phyloP scores from a whole-genome alignment of 2,888 invertebrate species.

The Therioaphis trifolii region DNA sequence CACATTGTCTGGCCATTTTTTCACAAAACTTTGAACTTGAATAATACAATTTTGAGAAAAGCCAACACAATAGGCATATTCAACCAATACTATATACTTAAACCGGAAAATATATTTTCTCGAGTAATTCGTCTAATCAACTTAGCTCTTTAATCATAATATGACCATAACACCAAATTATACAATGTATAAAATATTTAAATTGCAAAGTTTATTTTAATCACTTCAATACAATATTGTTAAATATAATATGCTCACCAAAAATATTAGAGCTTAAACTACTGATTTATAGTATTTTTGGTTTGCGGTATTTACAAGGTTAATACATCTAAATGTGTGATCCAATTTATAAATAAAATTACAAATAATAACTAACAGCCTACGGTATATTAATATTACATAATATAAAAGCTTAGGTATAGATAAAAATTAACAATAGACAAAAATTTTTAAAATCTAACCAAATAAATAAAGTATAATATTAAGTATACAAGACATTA shows the following conservation, averaged over 20 bases:
- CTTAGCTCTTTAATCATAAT: not conserved
- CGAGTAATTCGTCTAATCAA: too few species aligned
- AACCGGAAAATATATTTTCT: too few species aligned
- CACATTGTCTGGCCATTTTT: too few species aligned
- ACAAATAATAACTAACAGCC: slow-evolving; percentile 20
- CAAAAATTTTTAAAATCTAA: slow-evolving; percentile 33
- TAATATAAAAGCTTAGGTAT: slow-evolving; percentile 50
- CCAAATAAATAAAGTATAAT: slow-evolving; percentile 14
- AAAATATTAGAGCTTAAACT: too few species aligned
- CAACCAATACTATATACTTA: too few species aligned
- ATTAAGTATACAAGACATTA: slow-evolving; percentile 11
- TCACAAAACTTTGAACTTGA: too few species aligned
- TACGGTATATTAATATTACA: slow-evolving; percentile 32
- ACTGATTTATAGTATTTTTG: too few species aligned
- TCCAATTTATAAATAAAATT: slow-evolving; percentile 14
- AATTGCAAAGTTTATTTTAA: slow-evolving; percentile 29
- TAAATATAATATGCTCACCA: too few species aligned
- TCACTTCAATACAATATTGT: not conserved
- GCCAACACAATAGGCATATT: too few species aligned
- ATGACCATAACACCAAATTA: not conserved
- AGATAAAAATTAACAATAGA: slow-evolving; percentile 54
- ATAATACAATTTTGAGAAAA: too few species aligned
- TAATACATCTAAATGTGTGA: slow-evolving; percentile 21
- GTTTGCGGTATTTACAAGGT: slow-evolving; percentile 35
- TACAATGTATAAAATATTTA: not conserved